These are phyloP conservation scores for Caenorhabditis virilis DNA, from an alignment of 2,888 invertebrate species.

Conservation along the genomic window DNA sequence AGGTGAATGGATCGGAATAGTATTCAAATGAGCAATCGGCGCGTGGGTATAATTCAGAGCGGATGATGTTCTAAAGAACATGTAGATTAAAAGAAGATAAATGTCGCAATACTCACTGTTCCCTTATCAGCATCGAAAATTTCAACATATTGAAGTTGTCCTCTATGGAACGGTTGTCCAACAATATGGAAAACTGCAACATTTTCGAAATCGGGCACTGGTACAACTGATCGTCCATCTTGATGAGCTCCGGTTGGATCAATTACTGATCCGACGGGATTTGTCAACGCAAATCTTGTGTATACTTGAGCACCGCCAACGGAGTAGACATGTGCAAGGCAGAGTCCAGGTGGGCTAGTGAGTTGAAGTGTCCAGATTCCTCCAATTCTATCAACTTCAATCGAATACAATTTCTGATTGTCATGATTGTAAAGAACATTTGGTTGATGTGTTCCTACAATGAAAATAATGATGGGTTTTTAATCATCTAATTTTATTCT, in stretches of 20 bases:
- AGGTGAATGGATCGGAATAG: slow-evolving; percentile 54
- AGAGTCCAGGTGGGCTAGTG: slow-evolving; percentile 30
- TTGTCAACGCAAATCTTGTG: slow-evolving; percentile 37
- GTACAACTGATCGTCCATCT: slow-evolving; percentile 32
- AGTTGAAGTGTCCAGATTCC: slow-evolving; percentile 34
- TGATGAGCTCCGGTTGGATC: slow-evolving; percentile 44
- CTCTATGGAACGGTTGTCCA: slow-evolving; percentile 26
- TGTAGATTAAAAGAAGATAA: background rate
- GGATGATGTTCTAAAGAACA: slow-evolving; percentile 30
- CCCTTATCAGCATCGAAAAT: slow-evolving; percentile 38
- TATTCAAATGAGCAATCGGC: slow-evolving; percentile 49
- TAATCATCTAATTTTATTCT: background rate
- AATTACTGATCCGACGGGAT: slow-evolving; percentile 17
- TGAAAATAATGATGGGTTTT: too few species aligned
- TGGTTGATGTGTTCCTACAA: slow-evolving; percentile 11
- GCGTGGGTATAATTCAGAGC: slow-evolving; percentile 47
- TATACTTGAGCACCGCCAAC: slow-evolving; percentile 50
- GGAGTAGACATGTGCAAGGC: slow-evolving; percentile 51
- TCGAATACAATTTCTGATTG: slow-evolving; percentile 36
- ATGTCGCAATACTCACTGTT: slow-evolving; percentile 7
- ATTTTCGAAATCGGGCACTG: slow-evolving; percentile 32
- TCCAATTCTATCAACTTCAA: slow-evolving; percentile 31
- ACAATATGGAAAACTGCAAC: slow-evolving; percentile 39
- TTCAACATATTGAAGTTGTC: slow-evolving; percentile 46
- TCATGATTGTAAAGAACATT: slow-evolving; percentile 21